Evolutionary conservation across 2,113 vertebrate genomes (phyloP).

Genomic region (Peromyscus leucopus): DNA sequence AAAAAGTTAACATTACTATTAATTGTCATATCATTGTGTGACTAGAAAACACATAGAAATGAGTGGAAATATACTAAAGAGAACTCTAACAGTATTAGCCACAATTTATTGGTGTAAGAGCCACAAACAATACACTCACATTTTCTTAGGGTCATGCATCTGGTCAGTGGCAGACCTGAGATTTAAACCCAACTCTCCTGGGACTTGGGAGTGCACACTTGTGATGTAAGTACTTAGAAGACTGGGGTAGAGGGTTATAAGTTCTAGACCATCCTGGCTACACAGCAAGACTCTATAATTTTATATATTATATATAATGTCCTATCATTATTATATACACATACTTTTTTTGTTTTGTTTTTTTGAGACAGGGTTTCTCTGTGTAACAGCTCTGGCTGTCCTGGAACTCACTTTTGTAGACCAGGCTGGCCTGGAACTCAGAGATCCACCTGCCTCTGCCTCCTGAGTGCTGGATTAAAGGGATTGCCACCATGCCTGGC

Average conservation of each 20-base stretch:
- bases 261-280: neutral
- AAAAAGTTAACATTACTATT: slow-evolving; percentile 6
- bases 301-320: neutral
- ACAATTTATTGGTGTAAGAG: neutral
- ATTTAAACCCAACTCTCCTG: neutral
- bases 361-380: too few relatives aligned
- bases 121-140: neutral
- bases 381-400: too few relatives aligned
- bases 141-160: neutral
- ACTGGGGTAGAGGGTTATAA: neutral
- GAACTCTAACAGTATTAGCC: neutral
- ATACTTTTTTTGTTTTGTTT: too few relatives aligned
- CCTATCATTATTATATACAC: too few relatives aligned
- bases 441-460: too few relatives aligned
- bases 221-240: neutral
- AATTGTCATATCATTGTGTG: neutral
- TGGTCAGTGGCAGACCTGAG: neutral
- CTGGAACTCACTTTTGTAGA: too few relatives aligned
- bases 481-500: too few relatives aligned
- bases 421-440: too few relatives aligned
- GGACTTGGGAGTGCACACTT: neutral
- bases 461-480: too few relatives aligned
- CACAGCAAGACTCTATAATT: neutral
- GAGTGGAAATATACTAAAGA: neutral
- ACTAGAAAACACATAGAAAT: neutral